Percentiles rank a stretch among this genome's conserved stretches.
These are phyloP conservation scores for Coenonympha glycerion DNA, from an alignment of 2,888 invertebrate genomes.

Conservation along the genomic window DNA sequence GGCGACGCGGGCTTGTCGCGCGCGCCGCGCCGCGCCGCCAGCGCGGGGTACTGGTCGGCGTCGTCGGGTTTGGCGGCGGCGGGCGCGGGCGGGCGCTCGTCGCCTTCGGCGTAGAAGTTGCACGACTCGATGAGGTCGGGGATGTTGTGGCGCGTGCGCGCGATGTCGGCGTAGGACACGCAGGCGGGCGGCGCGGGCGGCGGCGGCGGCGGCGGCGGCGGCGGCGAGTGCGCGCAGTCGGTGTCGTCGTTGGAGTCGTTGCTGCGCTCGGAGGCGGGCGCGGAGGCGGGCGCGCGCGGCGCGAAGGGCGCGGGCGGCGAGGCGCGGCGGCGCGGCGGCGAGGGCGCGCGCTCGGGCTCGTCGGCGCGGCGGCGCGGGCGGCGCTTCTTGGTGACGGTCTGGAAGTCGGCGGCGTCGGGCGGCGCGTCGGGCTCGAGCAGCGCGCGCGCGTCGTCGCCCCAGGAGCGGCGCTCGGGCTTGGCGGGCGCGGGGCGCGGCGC, in stretches of 20 bases:
- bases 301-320: constrained; percentile 55
- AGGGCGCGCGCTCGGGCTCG: constrained; percentile 44
- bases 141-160: constrained; percentile 74
- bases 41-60: constrained; percentile 39
- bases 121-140: constrained; percentile 73
- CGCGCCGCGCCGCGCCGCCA: constrained; percentile 34
- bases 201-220: constrained; percentile 75
- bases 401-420: constrained; percentile 82
- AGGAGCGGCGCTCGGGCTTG: constrained; percentile 78
- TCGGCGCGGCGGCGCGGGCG: constrained; percentile 82
- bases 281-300: constrained; percentile 69
- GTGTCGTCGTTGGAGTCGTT: constrained; percentile 86
- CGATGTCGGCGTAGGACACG: constrained; percentile 89
- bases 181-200: constrained; percentile 60
- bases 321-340: constrained; percentile 56
- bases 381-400: constrained; percentile 88
- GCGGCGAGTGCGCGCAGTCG: constrained; percentile 90
- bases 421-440: constrained; percentile 47
- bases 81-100: constrained; percentile 28
- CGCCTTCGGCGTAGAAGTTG: constrained; percentile 66
- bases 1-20: constrained; percentile 35
- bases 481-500: constrained; percentile 34
- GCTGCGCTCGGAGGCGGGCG: constrained; percentile 89
- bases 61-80: constrained; percentile 26
- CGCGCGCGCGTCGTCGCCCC: constrained; percentile 78